phyloP scores from a whole-genome alignment of 2,113 vertebrate species.

The Maccullochella peelii region DNA sequence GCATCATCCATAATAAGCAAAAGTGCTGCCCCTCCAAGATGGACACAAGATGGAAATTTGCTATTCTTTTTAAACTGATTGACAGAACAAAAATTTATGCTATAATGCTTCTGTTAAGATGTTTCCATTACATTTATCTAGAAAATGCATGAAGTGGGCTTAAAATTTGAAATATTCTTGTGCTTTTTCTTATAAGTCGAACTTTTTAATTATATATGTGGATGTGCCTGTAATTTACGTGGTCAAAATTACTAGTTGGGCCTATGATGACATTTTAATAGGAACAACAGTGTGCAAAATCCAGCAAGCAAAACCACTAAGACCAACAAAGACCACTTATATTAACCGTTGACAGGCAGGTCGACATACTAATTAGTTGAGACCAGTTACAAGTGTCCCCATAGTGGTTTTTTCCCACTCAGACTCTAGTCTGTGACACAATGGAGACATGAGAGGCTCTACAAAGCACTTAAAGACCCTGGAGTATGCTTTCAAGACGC shows the following conservation, averaged over 20 bases:
- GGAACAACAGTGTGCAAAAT: background rate
- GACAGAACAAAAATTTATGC: background rate
- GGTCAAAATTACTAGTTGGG: background rate
- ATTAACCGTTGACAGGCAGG: background rate
- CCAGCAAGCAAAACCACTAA: background rate
- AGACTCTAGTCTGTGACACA: background rate
- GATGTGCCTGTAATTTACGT: background rate
- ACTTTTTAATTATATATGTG: background rate
- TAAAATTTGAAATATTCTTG: too few relatives aligned
- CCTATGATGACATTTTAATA: background rate
- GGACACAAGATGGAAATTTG: background rate
- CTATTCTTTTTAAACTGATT: background rate
- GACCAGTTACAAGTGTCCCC: too few relatives aligned
- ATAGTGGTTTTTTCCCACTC: background rate
- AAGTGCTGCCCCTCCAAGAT: background rate
- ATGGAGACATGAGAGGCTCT: background rate
- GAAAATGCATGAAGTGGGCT: too few relatives aligned
- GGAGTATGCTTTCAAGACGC: background rate
- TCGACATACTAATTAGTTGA: background rate
- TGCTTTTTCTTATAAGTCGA: too few relatives aligned
- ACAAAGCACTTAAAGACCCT: background rate
- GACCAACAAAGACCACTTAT: background rate
- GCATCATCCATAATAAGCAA: background rate
- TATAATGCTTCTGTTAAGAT: too few relatives aligned
- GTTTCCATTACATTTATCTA: too few relatives aligned